Conservation (phyloP, 2,113 vertebrate genomes). For the Tragelaphus strepsiceros region DNA sequence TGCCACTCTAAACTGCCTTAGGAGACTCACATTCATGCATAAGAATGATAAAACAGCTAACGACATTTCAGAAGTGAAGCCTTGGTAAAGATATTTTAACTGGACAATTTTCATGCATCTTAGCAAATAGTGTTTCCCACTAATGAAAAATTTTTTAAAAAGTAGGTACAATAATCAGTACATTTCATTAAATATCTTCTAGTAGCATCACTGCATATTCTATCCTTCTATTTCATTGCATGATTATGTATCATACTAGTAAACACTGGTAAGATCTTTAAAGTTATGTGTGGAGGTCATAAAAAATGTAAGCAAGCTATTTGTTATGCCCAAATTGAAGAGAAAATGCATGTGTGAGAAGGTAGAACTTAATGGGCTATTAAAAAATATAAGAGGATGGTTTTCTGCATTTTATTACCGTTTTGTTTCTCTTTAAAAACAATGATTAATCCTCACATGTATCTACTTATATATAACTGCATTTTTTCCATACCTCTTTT, state of each 20-base stretch:
- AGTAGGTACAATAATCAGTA: neutral
- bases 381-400: conserved; percentile 18
- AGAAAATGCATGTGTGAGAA: neutral
- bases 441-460: neutral
- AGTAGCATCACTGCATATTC: neutral
- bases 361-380: neutral
- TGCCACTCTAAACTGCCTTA: neutral
- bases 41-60: neutral
- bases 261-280: neutral
- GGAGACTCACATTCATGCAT: neutral
- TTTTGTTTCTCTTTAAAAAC: neutral
- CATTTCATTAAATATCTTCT: neutral
- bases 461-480: neutral
- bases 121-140: neutral
- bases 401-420: neutral
- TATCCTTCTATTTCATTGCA: neutral
- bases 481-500: neutral
- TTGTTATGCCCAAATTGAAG: neutral
- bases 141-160: neutral
- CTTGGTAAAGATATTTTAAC: neutral
- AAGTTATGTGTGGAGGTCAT: neutral
- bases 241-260: neutral
- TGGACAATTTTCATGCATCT: neutral
- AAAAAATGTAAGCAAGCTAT: neutral
- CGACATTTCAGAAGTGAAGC: neutral